Evolutionary conservation across 2,888 invertebrate species (phyloP).

Genomic region (Tetheella fluctuosa): DNA sequence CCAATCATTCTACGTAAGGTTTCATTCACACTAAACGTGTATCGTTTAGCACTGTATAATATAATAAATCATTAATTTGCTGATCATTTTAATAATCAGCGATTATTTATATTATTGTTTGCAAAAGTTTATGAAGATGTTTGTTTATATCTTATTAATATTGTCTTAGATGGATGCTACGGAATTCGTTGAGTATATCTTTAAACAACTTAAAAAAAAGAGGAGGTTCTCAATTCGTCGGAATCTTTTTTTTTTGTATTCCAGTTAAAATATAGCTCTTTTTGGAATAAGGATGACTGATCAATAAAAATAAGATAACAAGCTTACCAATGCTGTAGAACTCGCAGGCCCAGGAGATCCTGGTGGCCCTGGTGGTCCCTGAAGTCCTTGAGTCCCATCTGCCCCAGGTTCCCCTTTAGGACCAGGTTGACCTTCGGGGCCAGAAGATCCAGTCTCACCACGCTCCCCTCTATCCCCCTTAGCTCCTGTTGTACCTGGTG

Average conservation of each 20-base stretch:
- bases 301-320: neutral
- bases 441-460: conserved; percentile 84
- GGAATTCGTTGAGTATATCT: too few relatives aligned
- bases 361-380: conserved; percentile 83
- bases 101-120: too few relatives aligned
- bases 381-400: conserved; percentile 88
- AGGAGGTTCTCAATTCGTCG: too few relatives aligned
- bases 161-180: too few relatives aligned
- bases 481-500: conserved; percentile 85
- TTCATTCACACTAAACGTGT: conserved; percentile 20
- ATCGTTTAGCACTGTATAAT: conserved; percentile 8
- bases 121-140: too few relatives aligned
- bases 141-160: too few relatives aligned
- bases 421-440: conserved; percentile 89
- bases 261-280: too few relatives aligned
- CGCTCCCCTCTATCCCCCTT: conserved; percentile 89
- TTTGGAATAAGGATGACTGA: neutral
- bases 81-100: neutral
- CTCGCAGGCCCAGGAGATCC: neutral
- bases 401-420: conserved; percentile 90
- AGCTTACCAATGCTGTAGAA: conserved; percentile 47
- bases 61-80: neutral
- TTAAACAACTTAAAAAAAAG: too few relatives aligned
- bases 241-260: too few relatives aligned
- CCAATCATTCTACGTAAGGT: conserved; percentile 12